A percentile compares a stretch with the other conserved stretches of the same genome.
These are phyloP conservation scores for Sepiola atlantica DNA, from an alignment of 2,888 invertebrate species.

Conservation along the genomic window DNA sequence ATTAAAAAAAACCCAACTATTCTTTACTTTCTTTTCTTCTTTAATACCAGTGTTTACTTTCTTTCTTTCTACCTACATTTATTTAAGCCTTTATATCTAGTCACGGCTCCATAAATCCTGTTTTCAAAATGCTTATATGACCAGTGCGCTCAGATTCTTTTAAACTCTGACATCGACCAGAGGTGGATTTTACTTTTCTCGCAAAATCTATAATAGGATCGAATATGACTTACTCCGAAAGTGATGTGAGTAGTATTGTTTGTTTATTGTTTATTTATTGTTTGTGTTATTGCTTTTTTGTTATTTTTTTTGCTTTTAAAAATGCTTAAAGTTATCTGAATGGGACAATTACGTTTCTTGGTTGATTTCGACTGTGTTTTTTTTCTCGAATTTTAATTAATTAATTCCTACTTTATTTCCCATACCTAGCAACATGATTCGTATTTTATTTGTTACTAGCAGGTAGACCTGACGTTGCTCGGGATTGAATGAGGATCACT, in stretches of 20 bases:
- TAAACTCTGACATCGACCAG: background rate
- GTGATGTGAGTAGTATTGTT: constrained; percentile 39
- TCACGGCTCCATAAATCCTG: background rate
- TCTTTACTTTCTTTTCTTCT: too few relatives aligned
- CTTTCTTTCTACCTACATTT: background rate
- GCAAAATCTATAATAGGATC: background rate
- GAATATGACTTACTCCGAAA: background rate
- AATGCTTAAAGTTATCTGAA: too few relatives aligned
- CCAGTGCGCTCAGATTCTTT: background rate
- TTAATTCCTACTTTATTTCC: too few relatives aligned
- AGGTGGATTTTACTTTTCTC: background rate
- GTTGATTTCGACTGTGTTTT: too few relatives aligned
- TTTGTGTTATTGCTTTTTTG: too few relatives aligned
- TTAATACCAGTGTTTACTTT: background rate
- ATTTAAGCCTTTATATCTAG: background rate
- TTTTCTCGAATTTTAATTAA: too few relatives aligned
- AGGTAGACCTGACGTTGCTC: too few relatives aligned
- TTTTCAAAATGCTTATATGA: background rate
- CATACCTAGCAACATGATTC: too few relatives aligned
- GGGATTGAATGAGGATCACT: too few relatives aligned
- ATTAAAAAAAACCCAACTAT: too few relatives aligned
- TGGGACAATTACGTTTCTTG: background rate
- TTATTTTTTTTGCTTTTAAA: too few relatives aligned
- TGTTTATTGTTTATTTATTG: background rate
- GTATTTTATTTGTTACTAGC: too few relatives aligned